Base-by-base conservation (phyloP, 1,140 invertebrate genomes). In the Nymphalis io region DNA sequence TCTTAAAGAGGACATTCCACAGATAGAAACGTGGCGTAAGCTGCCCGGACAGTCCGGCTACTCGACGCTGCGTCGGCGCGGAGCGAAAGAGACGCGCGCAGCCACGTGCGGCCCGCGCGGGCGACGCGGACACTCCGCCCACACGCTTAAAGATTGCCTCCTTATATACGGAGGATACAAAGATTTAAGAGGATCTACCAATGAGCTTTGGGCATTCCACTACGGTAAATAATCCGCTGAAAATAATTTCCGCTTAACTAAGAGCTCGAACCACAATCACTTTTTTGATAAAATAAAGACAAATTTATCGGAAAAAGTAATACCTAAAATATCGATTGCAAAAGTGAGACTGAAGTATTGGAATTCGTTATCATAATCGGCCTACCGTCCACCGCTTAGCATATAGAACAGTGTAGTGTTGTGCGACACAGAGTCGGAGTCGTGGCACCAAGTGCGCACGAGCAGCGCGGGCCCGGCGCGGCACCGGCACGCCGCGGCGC, bases 101-200 rank as follows among this genome's bases (percentile, higher is more conserved):
- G 74, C 57, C 93, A 95, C 53, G 96, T 59, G 93, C 4, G 94
- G 95, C 42, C 97, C 97, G 16, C 94, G 94, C 74, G 96, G 96
- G 1, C 92, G 97, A 21, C 92, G 97, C 65, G 96, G 96, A 3
- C 97, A 98, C 84, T 95, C 96, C 0, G 96, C 97, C 2, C 93
- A 97, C 12, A 94, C 98, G 1, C 95, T 96, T 81, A 93, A 95
- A 60, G 95, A 95, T 65, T 94, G 94, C 58, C 96, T 98, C 95
- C 93, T 97, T 33, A 93, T 98, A 58, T 98, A 97, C 88, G 97
- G 97, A 2, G 97, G 97, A 13, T 98, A 98, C 90, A 95, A 96
- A 82, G 97, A 98, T 84, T 89, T 98, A 62, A 93, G 95, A 70
- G 97, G 97, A 13, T 97, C 97, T 27, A 96, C 94, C 13, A 94